Percentiles rank a stretch among this genome's conserved stretches.
These are phyloP conservation scores for Drosophila melanica DNA, from an alignment of 1,140 invertebrate species.

Conservation along the genomic window DNA sequence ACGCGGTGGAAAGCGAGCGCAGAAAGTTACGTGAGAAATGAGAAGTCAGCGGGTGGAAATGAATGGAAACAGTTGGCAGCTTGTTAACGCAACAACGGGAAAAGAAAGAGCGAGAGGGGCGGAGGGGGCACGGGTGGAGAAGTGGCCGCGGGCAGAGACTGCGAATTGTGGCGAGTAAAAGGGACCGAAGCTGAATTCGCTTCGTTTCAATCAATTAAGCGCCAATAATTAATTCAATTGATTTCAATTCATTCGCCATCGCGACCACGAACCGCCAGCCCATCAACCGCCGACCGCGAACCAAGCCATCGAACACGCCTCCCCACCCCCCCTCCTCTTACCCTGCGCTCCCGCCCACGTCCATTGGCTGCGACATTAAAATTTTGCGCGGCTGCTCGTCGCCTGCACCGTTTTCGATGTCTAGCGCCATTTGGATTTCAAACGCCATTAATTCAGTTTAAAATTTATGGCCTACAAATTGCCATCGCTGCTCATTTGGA, in stretches of 20 bases:
- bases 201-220: conserved; percentile 82
- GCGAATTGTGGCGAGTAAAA: neutral
- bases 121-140: neutral
- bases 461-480: conserved; percentile 77
- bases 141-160: neutral
- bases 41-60: conserved; percentile 16
- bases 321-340: conserved; percentile 5
- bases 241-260: conserved; percentile 70
- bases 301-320: neutral
- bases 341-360: neutral
- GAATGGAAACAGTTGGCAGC: conserved; percentile 46
- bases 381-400: conserved; percentile 31
- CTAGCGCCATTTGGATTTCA: conserved; percentile 73
- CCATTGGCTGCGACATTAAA: conserved; percentile 30
- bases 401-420: conserved; percentile 46
- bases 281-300: conserved; percentile 5
- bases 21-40: conserved; percentile 11
- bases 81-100: conserved; percentile 41
- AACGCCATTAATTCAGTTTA: conserved; percentile 76
- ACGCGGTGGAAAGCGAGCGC: conserved; percentile 3
- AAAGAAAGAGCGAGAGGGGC: no score
- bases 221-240: conserved; percentile 82
- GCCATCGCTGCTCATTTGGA: conserved; percentile 44
- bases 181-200: conserved; percentile 48
- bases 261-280: conserved; percentile 19